Base-by-base conservation (phyloP, 2,888 invertebrate genomes). In the Phytoseiulus persimilis region DNA sequence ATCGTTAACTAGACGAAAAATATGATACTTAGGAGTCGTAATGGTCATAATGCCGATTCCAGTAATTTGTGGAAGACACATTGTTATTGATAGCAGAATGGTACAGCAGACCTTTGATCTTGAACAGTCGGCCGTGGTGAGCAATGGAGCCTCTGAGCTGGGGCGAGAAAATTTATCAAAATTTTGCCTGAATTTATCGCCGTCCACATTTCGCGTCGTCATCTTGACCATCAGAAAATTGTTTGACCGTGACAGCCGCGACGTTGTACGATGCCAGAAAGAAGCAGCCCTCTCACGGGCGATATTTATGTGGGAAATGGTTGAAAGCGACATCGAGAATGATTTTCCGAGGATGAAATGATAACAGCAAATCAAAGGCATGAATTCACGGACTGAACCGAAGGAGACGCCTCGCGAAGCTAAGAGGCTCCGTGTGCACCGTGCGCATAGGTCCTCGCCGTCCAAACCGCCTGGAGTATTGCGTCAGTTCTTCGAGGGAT, bases 1-100 rank as follows among this genome's bases (percentile, higher is more conserved):
- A 65, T 65, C 65, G 65, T 65, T 65, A 65, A 65, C 65, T 65
- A 65, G 65, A 65, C 65, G 65, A 65, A 65, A 65, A 65, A 65
- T 65, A 65, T 65, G 65, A 65, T 14, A 23, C 65, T 65, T 65
- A 65, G 23, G 65, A 65, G 5, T 65, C 65, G 65, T 28, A 65
- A 65, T 65, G 18, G 28, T 65, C 65, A 65, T 65, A 65, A 65
- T 28, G 18, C 65, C 65, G 65, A 65, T 65, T 65, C 18, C 65
- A 65, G 65, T 65, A 65, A 65, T 65, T 65, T 28, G 65, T 11
- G 65, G 65, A 65, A 65, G 65, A 2, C 5, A 65, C 65, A 65
- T 65, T 65, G 65, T 65, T 65, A 65, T 65, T 65, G 5, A 65
- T 65, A 65, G 65, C 11, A 65, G 65, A 6, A 65, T 65, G 65